phyloP scores from a whole-genome alignment of 2,113 vertebrate species.

The Plectropomus leopardus region DNA sequence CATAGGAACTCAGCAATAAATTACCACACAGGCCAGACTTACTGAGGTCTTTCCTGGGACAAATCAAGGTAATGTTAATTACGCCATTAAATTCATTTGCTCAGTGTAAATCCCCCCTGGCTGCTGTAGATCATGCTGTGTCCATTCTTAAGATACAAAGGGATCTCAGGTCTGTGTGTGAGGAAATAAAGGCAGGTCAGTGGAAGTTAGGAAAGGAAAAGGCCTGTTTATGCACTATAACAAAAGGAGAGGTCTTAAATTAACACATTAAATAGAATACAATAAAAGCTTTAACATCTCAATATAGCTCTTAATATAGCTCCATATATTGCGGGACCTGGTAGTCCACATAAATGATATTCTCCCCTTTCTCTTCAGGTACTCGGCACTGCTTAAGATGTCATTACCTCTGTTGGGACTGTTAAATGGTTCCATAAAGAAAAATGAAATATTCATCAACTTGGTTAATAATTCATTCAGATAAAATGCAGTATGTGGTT shows the following conservation, averaged over 20 bases:
- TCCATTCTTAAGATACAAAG: constrained; percentile 64
- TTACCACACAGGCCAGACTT: constrained; percentile 54
- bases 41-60: constrained; percentile 58
- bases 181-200: constrained; percentile 46
- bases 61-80: constrained; percentile 79
- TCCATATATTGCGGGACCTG: constrained; percentile 4
- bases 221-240: constrained; percentile 44
- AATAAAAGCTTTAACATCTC: constrained; percentile 10
- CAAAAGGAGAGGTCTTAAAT: not conserved
- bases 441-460: constrained; percentile 83
- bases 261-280: not conserved
- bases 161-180: constrained; percentile 46
- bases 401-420: constrained; percentile 78
- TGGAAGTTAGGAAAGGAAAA: constrained; percentile 46
- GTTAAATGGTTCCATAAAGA: constrained; percentile 78
- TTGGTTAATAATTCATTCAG: constrained; percentile 81
- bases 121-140: constrained; percentile 49
- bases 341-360: constrained; percentile 23
- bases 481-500: constrained; percentile 79
- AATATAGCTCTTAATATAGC: constrained; percentile 14
- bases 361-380: constrained; percentile 47
- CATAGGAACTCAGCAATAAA: constrained; percentile 56
- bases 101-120: constrained; percentile 61
- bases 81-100: constrained; percentile 69
- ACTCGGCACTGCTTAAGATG: constrained; percentile 59